Base-by-base conservation (phyloP, 2,797 vertebrate species). In the Chelon auratus region DNA sequence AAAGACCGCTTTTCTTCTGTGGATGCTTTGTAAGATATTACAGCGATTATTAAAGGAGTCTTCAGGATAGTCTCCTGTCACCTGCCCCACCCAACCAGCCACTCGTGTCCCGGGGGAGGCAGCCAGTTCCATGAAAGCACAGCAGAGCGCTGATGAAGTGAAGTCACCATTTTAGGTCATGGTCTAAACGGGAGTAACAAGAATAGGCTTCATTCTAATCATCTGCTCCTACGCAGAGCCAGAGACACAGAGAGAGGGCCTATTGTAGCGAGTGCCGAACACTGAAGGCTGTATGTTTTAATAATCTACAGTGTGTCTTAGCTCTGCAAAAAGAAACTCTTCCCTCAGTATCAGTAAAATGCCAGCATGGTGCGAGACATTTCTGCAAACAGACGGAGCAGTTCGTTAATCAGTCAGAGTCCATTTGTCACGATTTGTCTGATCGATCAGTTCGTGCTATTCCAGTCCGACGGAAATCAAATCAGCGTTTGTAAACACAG, bases 141-240 rank as follows among this genome's bases (percentile, higher is more conserved):
- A 48, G 82, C 80, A 51, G 65, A 71, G 78, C 83, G 62, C 86
- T 85, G 82, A 89, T 90, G 77, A 89, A 90, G 89, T 92, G 91
- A 93, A 92, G 91, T 93, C 89, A 92, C 88, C 91, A 83, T 90
- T 90, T 92, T 91, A 93, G 89, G 86, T 91, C 86, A 90, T 84
- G 83, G 71, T 87, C 65, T 73, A 58, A 87, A 84, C 4, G 47
- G 77, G 77, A 82, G 63, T 68, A 78, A 82, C 80, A 91, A 92
- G 90, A 92, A 91, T 88, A 88, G 91, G 89, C 88, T 81, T 86
- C 86, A 86, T 91, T 92, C 89, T 88, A 54, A 85, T 81, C 66
- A 52, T 86, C 75, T 42, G 63, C 78, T 83, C 87, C 82, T 62
- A 84, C 77, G 37, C 77, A 52, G 57, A 61, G 65, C 47, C 61